Percentiles rank a stretch among this genome's conserved stretches.
Conservation (phyloP, 1,140 invertebrate species). For the Scaptomyza pallida region DNA sequence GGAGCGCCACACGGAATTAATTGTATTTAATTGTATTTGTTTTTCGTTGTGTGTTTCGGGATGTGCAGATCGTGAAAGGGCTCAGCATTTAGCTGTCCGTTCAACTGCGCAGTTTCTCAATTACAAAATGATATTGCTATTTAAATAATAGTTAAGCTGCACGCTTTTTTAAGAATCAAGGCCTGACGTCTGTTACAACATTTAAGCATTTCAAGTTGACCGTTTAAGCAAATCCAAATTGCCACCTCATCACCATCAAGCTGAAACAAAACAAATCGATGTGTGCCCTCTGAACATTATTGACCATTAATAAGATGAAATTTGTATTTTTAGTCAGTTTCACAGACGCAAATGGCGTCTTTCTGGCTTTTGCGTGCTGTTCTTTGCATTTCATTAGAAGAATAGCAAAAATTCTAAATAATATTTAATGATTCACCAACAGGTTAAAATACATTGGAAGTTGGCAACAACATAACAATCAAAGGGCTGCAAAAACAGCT, state of each 20-base stretch:
- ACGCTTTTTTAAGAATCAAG: slow-evolving; percentile 41
- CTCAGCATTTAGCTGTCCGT: slow-evolving; percentile 26
- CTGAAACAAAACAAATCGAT: slow-evolving; percentile 2
- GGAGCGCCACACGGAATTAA: slow-evolving; percentile 7
- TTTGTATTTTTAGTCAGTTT: slow-evolving; percentile 7
- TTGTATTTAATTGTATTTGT: slow-evolving; percentile 11
- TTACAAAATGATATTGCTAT: slow-evolving; percentile 53
- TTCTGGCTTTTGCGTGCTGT: slow-evolving; percentile 25
- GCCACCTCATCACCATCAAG: slow-evolving; percentile 11
- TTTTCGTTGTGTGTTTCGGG: not conserved
- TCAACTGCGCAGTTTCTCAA: slow-evolving; percentile 64
- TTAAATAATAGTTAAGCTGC: slow-evolving; percentile 68
- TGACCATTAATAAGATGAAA: slow-evolving; percentile 13
- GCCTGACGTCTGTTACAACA: slow-evolving; percentile 14
- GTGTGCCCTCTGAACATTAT: not conserved
- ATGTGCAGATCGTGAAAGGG: slow-evolving; percentile 47
- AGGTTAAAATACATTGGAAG: slow-evolving; percentile 39
- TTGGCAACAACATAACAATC: slow-evolving; percentile 49
- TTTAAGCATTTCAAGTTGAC: not conserved
- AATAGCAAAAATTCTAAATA: slow-evolving; percentile 39
- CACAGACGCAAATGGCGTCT: slow-evolving; percentile 27
- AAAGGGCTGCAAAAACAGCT: slow-evolving; percentile 3
- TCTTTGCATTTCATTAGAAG: slow-evolving; percentile 32
- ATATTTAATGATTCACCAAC: slow-evolving; percentile 64
- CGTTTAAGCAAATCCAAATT: slow-evolving; percentile 32